These are phyloP conservation scores for Salarias fasciatus DNA, from an alignment of 2,797 vertebrate genomes.

Conservation along the genomic window DNA sequence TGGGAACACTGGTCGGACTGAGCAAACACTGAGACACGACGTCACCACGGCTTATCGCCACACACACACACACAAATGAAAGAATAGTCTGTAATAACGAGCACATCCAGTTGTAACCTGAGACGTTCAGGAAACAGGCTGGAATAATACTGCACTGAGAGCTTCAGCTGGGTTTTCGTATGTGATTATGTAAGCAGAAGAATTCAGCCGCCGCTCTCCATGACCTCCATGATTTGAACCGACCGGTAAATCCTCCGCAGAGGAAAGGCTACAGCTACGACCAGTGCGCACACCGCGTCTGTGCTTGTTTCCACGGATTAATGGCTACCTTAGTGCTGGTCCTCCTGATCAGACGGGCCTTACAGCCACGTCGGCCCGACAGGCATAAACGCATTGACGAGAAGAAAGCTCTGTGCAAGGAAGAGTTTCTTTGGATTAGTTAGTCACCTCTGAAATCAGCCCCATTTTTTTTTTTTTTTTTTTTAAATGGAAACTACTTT, in stretches of 20 bases:
- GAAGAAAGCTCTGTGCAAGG: conserved; percentile 63
- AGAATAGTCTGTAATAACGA: conserved; percentile 14
- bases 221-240: conserved; percentile 30
- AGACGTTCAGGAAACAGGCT: conserved; percentile 62
- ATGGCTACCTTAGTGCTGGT: conserved; percentile 6
- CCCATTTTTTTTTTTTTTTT: conserved; percentile 10
- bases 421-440: conserved; percentile 80
- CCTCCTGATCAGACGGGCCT: conserved; percentile 28
- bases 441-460: conserved; percentile 49
- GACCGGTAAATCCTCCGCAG: conserved; percentile 34
- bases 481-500: conserved; percentile 37
- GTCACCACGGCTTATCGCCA: conserved; percentile 38
- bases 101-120: conserved; percentile 61
- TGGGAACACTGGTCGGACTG: conserved; percentile 56
- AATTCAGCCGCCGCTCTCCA: conserved; percentile 35
- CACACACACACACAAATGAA: conserved; percentile 45
- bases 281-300: too few relatives aligned
- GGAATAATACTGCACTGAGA: conserved; percentile 43
- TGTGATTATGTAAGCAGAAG: conserved; percentile 39
- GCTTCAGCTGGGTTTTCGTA: conserved; percentile 37
- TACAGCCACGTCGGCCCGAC: conserved; percentile 10
- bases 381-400: conserved; percentile 30
- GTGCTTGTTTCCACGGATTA: neutral
- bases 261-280: neutral
- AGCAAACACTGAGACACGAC: conserved; percentile 63